Evolutionary conservation across 2,113 vertebrate species (phyloP).

Genomic region (Petrocephalus microphthalmus): DNA sequence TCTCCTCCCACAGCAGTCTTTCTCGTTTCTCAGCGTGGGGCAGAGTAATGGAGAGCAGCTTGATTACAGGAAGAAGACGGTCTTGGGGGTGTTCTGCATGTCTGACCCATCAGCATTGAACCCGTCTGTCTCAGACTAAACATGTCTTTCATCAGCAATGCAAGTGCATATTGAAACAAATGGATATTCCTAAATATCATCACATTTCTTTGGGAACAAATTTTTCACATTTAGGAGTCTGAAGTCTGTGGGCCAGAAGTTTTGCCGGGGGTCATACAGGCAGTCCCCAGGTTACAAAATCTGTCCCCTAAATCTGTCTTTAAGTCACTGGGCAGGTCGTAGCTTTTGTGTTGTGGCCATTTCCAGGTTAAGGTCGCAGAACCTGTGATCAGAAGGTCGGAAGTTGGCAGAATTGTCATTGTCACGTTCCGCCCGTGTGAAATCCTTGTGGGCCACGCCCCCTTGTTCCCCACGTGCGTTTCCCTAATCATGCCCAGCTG

Average conservation of each 20-base stretch:
- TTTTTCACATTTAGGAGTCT: not conserved
- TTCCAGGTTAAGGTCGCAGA: not conserved
- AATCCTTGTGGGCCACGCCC: no score
- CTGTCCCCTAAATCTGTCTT: not conserved
- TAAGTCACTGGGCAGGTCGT: not conserved
- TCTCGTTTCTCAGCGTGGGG: not conserved
- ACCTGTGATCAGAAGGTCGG: not conserved
- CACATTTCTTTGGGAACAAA: not conserved
- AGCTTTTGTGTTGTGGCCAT: not conserved
- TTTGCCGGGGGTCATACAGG: not conserved
- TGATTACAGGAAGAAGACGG: not conserved
- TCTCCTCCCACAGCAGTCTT: not conserved
- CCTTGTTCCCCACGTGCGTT: no score
- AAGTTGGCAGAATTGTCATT: not conserved
- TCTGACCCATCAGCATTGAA: not conserved
- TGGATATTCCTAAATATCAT: not conserved
- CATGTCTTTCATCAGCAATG: not conserved
- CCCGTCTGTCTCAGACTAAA: not conserved
- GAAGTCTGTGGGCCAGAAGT: not conserved
- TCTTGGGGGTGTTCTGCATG: not conserved
- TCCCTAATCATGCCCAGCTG: no score
- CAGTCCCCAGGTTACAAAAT: not conserved
- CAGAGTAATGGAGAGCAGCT: not conserved
- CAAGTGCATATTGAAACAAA: not conserved
- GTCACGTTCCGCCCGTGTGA: no score